Conservation (phyloP, 1,140 invertebrate genomes). For the Hylaeus volcanicus region DNA sequence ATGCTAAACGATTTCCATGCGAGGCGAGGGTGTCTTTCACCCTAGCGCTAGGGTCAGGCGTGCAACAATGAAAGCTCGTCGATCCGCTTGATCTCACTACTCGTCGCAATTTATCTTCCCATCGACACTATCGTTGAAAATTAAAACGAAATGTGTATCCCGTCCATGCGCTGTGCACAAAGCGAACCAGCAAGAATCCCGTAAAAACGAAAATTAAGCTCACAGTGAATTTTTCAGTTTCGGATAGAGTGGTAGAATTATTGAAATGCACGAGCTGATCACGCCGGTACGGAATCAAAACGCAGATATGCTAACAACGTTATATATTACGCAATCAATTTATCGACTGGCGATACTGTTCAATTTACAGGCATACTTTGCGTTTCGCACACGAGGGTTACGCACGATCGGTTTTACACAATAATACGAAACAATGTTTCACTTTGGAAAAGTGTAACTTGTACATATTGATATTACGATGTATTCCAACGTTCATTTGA, state of each 20-base stretch:
- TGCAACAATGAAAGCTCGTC: conserved; percentile 14
- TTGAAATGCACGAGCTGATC: conserved; percentile 5
- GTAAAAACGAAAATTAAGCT: background rate
- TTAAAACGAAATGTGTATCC: background rate
- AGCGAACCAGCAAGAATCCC: background rate
- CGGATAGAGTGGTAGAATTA: conserved; percentile 18
- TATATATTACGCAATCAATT: conserved; percentile 22
- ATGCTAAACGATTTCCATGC: conserved; percentile 40
- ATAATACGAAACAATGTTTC: conserved; percentile 2
- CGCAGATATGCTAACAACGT: conserved; percentile 15
- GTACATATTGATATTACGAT: no score
- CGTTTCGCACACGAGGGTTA: background rate
- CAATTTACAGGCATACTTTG: background rate
- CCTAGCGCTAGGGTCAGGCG: background rate
- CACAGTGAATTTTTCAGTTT: conserved; percentile 1
- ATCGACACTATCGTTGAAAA: background rate
- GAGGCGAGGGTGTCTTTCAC: conserved; percentile 10
- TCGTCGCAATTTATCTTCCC: background rate
- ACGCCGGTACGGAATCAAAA: background rate
- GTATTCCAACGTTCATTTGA: no score
- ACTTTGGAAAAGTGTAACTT: background rate
- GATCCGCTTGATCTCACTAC: conserved; percentile 11
- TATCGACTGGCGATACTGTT: conserved; percentile 5
- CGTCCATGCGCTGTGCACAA: background rate
- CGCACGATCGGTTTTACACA: background rate